Percentiles rank a stretch among this genome's conserved stretches.
These are phyloP conservation scores for Hippocampus mohnikei DNA, from an alignment of 2,113 vertebrate genomes.

Conservation along the genomic window DNA sequence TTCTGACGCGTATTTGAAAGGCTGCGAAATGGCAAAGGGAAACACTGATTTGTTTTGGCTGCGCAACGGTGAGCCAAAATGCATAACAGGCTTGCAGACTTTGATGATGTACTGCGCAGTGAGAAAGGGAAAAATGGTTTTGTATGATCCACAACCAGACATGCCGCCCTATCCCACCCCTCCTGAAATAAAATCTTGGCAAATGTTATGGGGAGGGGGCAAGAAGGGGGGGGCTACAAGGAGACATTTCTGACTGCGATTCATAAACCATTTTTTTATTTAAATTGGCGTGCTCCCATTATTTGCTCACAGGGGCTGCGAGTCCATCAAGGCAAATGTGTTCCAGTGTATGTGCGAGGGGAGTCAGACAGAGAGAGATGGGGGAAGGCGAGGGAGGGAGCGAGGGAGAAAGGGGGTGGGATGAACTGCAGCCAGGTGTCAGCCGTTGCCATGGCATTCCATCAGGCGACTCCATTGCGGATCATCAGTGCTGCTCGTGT, in stretches of 20 bases:
- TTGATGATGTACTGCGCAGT: slow-evolving; percentile 83
- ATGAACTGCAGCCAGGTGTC: slow-evolving; percentile 82
- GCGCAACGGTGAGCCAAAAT: slow-evolving; percentile 66
- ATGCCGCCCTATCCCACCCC: background rate
- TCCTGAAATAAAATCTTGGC: slow-evolving; percentile 68
- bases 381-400: slow-evolving; percentile 54
- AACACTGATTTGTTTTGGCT: slow-evolving; percentile 75
- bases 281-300: slow-evolving; percentile 89
- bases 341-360: slow-evolving; percentile 76
- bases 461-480: slow-evolving; percentile 90
- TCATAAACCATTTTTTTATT: slow-evolving; percentile 94
- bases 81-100: slow-evolving; percentile 64
- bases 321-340: slow-evolving; percentile 91
- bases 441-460: slow-evolving; percentile 93
- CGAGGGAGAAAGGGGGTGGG: slow-evolving; percentile 53
- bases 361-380: slow-evolving; percentile 6
- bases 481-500: slow-evolving; percentile 59
- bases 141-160: slow-evolving; percentile 80
- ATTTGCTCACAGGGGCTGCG: slow-evolving; percentile 96
- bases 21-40: slow-evolving; percentile 70
- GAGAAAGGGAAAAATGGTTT: slow-evolving; percentile 85
- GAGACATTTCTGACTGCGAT: slow-evolving; percentile 94
- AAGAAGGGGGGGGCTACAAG: slow-evolving; percentile 77
- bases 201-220: slow-evolving; percentile 70
- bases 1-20: slow-evolving; percentile 65